Base-by-base conservation (phyloP, 2,888 invertebrate species). In the Amiota mariae region DNA sequence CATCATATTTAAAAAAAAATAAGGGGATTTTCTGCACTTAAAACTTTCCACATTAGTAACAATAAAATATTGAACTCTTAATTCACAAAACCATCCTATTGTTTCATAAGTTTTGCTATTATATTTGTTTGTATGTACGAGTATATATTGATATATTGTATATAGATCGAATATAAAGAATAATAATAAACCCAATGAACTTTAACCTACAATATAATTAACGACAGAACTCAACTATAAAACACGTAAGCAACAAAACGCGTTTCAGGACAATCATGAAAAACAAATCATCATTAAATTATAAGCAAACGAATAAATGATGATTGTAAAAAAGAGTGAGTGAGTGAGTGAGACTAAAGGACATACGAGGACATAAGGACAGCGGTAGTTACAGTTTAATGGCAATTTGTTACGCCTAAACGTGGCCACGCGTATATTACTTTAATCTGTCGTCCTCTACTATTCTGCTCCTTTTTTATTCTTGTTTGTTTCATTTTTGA, bases 361-460 rank as follows among this genome's bases (percentile, higher is more conserved):
- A 54, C 24, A 36, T 15, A 12, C n/a, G 48, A 20, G 10, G 49
- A 70, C 6, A 20, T 12, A n/a, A 13, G 71, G 6, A 59, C 20
- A 13, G 57, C 70, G 59, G 15, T 10, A 51, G 57, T 56, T 63
- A 72, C 78, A 77, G 77, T 81, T 84, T 82, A 85, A 79, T 81
- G 80, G 85, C 86, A 88, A 88, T 88, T 88, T 87, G 88, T 88
- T 88, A 85, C 88, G 88, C 88, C 88, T 88, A 88, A 88, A 87
- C 82, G 85, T 85, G 82, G 80, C 82, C 88, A 88, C 88, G 85
- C 88, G 85, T 79, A 66, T 75, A 77, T 77, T 76, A 77, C 76
- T 78, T 72, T 64, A 72, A 72, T 72, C 72, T 72, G 63, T 12
- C 46, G 12, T 71, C 67, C 36, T 36, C 36, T 36, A 36, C 36